Percentiles rank a stretch among this genome's conserved stretches.
These are phyloP conservation scores for Mimas tiliae DNA, from an alignment of 2,888 invertebrate species.

Conservation along the genomic window DNA sequence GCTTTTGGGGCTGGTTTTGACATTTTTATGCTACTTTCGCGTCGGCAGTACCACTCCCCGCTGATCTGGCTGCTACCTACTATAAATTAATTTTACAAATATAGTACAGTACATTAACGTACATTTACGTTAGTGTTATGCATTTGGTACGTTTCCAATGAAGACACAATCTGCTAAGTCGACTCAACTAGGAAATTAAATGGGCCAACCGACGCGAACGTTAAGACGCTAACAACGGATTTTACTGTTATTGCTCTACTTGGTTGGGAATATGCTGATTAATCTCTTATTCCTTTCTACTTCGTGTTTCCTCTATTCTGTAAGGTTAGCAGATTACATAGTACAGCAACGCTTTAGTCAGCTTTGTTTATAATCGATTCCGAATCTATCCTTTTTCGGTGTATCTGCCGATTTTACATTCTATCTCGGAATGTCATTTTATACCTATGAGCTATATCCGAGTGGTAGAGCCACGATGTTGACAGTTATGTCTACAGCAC, in stretches of 20 bases:
- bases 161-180: constrained; percentile 41
- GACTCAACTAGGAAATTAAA: constrained; percentile 44
- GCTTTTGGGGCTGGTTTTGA: too few species aligned
- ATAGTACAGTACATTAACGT: not conserved
- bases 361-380: not conserved
- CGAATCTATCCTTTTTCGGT: too few species aligned
- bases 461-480: too few species aligned
- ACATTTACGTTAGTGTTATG: constrained; percentile 25
- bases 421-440: too few species aligned
- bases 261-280: constrained; percentile 3
- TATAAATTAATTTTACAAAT: not conserved
- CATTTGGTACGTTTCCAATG: constrained; percentile 41
- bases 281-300: not conserved
- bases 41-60: too few species aligned
- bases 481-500: too few species aligned
- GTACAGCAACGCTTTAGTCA: not conserved
- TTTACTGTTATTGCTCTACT: constrained; percentile 28
- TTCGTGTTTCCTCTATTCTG: not conserved
- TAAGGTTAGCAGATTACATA: not conserved
- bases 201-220: constrained; percentile 26
- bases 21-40: too few species aligned
- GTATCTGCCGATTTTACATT: too few species aligned
- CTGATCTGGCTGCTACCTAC: too few species aligned
- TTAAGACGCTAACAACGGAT: constrained; percentile 25
- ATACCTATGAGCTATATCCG: too few species aligned